Evolutionary conservation across 1,140 invertebrate species (phyloP), one percentile per base, ranked within the genome.

Genomic region (Platyscapa corneri): DNA sequence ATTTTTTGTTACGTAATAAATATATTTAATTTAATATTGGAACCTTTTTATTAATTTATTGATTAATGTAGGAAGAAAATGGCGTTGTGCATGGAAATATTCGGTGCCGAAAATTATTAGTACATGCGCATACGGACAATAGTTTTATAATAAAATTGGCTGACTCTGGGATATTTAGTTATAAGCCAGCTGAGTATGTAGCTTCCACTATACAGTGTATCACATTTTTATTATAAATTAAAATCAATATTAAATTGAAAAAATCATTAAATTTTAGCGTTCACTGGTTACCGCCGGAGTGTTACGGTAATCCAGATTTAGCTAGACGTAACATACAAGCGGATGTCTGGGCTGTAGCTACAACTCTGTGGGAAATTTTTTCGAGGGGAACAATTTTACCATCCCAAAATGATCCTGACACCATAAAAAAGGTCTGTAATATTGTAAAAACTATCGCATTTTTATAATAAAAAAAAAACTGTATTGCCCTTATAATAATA

Each of bases 301-400:
- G 95, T 90, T 96, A 96, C 90, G 89, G 92, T 0, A 95, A 97
- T 91, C 94, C 95, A 87, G 94, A 95, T 87, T 93, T 94, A 72
- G 96, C 96, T 34, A 95, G 94, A 87, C 93, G 92, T 39, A 96
- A 95, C 72, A 93, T 94, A 0, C 93, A 95, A 39, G 96, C 96
- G 42, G 97, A 98, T 90, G 95, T 98, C 34, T 98, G 97, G 97
- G 97, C 97, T 27, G 96, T 97, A 88, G 97, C 96, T 3, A 98
- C 97, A 30, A 98, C 97, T 20, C 89, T 98, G 18, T 98, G 97
- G 96, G 96, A 98, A 93, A 97, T 98, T 86, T 98, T 98, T 94
- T 96, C 96, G 0, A 96, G 95, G 89, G 97, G 97, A 49, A 91
- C 94, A 84, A 90, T 94, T n/a, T 85, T 91, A 78, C 90, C 90